These are phyloP conservation scores for Aphyosemion australe DNA, from an alignment of 2,113 vertebrate genomes.

Conservation along the genomic window DNA sequence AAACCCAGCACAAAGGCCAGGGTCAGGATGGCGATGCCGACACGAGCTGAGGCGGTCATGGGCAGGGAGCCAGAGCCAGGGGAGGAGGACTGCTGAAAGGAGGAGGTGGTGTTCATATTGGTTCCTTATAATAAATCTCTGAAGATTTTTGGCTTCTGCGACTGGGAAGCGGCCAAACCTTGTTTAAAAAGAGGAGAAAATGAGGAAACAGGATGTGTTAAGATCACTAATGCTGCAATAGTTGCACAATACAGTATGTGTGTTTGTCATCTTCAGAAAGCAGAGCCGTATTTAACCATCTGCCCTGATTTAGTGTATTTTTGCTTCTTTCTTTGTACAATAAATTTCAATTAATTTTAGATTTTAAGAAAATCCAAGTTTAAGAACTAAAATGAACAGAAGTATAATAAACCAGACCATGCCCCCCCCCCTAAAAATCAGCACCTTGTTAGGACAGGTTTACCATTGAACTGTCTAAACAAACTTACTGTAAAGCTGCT, in stretches of 20 bases:
- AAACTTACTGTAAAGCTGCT: too few relatives aligned
- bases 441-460: too few relatives aligned
- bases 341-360: too few relatives aligned
- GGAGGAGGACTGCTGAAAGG: neutral
- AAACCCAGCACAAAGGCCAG: conserved; percentile 84
- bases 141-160: neutral
- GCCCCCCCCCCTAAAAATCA: too few relatives aligned
- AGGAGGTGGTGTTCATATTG: neutral
- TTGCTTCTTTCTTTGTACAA: neutral
- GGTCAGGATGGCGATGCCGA: conserved; percentile 78
- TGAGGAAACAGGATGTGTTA: conserved; percentile 42
- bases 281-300: neutral
- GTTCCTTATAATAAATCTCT: conserved; percentile 19
- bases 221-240: neutral
- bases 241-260: neutral
- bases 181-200: neutral
- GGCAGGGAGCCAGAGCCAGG: neutral
- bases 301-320: neutral
- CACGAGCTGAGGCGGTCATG: conserved; percentile 28
- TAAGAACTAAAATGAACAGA: too few relatives aligned
- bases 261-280: neutral
- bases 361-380: too few relatives aligned
- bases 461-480: too few relatives aligned
- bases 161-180: neutral
- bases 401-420: too few relatives aligned